phyloP scores from a whole-genome alignment of 2,113 vertebrate genomes.

The Ceyx cyanopectus region DNA sequence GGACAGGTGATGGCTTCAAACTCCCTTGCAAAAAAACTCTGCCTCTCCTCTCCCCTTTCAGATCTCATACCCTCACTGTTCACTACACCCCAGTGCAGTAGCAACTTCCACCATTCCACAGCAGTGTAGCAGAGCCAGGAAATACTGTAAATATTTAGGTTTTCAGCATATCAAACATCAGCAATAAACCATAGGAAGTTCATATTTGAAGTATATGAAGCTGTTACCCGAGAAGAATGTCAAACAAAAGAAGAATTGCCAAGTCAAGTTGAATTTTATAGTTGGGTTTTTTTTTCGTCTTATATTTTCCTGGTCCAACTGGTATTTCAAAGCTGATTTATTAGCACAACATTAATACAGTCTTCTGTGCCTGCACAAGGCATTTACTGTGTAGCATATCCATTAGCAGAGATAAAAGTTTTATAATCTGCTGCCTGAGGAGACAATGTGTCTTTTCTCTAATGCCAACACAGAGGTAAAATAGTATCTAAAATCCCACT shows the following conservation, averaged over 20 bases:
- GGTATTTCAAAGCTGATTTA: not conserved
- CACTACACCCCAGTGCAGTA: not conserved
- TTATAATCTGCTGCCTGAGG: not conserved
- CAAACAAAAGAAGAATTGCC: not conserved
- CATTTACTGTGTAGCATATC: not conserved
- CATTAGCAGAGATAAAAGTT: not conserved
- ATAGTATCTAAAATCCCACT: not conserved
- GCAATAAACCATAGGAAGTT: not conserved
- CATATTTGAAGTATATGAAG: not conserved
- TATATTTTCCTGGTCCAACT: not conserved
- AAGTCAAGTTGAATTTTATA: not conserved
- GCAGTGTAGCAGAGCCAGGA: not conserved
- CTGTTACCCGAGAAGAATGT: not conserved
- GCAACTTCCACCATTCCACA: not conserved
- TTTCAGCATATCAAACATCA: not conserved
- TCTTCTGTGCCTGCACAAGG: not conserved
- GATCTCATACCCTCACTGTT: not conserved
- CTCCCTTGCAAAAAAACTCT: not conserved
- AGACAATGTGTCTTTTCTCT: not conserved
- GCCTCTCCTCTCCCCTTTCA: not conserved
- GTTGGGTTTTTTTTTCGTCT: not conserved
- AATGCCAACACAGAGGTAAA: not conserved
- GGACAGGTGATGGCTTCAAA: not conserved
- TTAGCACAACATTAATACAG: not conserved
- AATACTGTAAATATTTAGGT: not conserved